Evolutionary conservation across 2,113 vertebrate genomes (phyloP).

Genomic region (Rafetus swinhoei): DNA sequence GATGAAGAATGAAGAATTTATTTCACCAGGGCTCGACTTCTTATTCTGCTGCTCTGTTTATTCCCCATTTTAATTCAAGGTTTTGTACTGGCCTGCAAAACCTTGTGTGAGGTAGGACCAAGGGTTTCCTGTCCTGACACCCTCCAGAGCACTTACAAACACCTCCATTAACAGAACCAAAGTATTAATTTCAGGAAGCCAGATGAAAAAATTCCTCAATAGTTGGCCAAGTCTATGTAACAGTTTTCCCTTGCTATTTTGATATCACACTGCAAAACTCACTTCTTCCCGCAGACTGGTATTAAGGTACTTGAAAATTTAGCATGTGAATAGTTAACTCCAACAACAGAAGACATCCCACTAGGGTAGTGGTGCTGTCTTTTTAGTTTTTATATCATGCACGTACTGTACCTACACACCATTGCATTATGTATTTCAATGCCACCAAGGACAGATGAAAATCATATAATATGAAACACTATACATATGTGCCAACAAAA

Average conservation of each 20-base stretch:
- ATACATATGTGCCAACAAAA: not conserved
- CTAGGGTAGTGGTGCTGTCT: not conserved
- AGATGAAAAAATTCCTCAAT: not conserved
- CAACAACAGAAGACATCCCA: not conserved
- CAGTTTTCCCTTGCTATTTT: not conserved
- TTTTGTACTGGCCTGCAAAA: not conserved
- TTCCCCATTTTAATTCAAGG: not conserved
- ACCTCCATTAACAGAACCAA: not conserved
- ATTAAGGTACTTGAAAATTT: not conserved
- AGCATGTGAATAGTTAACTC: not conserved
- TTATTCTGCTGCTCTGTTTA: not conserved
- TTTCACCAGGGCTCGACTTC: not conserved
- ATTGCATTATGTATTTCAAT: not conserved
- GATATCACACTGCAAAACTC: not conserved
- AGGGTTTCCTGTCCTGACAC: not conserved
- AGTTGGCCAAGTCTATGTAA: not conserved
- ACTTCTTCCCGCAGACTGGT: not conserved
- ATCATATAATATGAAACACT: not conserved
- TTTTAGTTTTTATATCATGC: not conserved
- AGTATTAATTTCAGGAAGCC: not conserved
- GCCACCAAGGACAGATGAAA: not conserved
- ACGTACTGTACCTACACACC: not conserved
- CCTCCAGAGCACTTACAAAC: not conserved
- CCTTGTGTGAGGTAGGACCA: not conserved
- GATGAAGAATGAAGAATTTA: not conserved